These are phyloP conservation scores for Ips nitidus DNA, from an alignment of 1,140 invertebrate genomes.

Conservation along the genomic window DNA sequence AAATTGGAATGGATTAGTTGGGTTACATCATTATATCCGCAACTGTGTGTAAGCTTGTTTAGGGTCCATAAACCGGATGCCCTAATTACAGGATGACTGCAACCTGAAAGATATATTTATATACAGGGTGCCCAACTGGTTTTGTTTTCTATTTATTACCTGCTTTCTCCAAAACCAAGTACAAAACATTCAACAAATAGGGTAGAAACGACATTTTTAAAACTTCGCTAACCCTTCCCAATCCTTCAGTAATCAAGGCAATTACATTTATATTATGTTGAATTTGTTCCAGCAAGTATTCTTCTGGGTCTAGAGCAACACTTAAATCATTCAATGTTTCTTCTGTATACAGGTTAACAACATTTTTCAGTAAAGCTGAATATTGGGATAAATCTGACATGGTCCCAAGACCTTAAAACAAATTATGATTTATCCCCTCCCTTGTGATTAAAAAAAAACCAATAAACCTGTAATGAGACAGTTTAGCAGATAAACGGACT, in stretches of 20 bases:
- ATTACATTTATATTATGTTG: constrained; percentile 61
- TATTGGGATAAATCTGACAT: background rate
- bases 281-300: constrained; percentile 53
- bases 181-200: constrained; percentile 65
- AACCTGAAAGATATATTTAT: constrained; percentile 53
- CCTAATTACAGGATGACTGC: constrained; percentile 58
- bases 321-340: constrained; percentile 14
- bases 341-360: constrained; percentile 24
- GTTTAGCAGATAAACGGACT: constrained; percentile 59
- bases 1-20: constrained; percentile 62
- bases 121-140: constrained; percentile 1
- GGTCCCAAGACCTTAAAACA: no score
- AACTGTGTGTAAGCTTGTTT: constrained; percentile 56
- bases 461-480: constrained; percentile 48
- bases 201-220: constrained; percentile 56
- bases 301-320: constrained; percentile 13
- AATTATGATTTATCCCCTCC: no score
- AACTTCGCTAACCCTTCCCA: constrained; percentile 59
- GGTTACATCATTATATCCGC: constrained; percentile 54
- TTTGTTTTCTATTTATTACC: constrained; percentile 49
- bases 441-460: no score
- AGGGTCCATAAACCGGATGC: constrained; percentile 59
- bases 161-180: constrained; percentile 66
- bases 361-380: constrained; percentile 14
- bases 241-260: constrained; percentile 65